Evolutionary conservation across 2,888 invertebrate species (phyloP).

Genomic region (Conchocele bisecta): DNA sequence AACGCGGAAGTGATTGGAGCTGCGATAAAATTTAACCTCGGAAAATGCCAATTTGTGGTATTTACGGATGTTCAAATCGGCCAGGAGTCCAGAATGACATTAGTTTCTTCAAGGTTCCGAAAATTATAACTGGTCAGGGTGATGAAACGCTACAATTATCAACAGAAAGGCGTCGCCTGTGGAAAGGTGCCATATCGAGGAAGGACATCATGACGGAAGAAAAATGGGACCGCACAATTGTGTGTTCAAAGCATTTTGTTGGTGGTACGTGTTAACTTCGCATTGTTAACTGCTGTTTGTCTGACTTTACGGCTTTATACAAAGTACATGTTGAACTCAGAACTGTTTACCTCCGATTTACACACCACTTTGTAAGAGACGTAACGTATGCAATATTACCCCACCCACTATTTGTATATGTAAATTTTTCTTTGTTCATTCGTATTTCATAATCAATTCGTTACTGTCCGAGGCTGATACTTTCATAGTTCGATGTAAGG

Average conservation of each 20-base stretch:
- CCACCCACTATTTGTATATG: no score
- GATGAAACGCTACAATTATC: slow-evolving; percentile 1
- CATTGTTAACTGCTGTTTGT: no score
- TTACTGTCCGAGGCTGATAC: no score
- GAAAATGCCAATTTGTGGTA: slow-evolving; percentile 10
- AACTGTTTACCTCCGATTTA: no score
- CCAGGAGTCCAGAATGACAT: neutral
- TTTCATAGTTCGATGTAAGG: no score
- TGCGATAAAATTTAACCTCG: neutral
- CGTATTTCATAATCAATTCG: no score
- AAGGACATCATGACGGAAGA: slow-evolving; percentile 11
- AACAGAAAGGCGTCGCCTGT: slow-evolving; percentile 1
- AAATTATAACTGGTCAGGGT: slow-evolving; percentile 9
- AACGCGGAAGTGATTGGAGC: neutral
- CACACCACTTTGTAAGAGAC: no score
- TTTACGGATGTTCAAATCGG: slow-evolving; percentile 6
- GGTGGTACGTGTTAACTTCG: slow-evolving; percentile 1
- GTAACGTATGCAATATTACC: no score
- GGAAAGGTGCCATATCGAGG: slow-evolving; percentile 9
- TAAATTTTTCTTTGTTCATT: no score
- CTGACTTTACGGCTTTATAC: no score
- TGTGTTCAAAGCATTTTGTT: slow-evolving; percentile 11
- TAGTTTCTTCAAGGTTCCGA: slow-evolving; percentile 8
- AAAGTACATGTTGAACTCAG: no score
- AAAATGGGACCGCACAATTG: slow-evolving; percentile 13